Conservation (phyloP, 2,113 vertebrate species). For the Pica pica region DNA sequence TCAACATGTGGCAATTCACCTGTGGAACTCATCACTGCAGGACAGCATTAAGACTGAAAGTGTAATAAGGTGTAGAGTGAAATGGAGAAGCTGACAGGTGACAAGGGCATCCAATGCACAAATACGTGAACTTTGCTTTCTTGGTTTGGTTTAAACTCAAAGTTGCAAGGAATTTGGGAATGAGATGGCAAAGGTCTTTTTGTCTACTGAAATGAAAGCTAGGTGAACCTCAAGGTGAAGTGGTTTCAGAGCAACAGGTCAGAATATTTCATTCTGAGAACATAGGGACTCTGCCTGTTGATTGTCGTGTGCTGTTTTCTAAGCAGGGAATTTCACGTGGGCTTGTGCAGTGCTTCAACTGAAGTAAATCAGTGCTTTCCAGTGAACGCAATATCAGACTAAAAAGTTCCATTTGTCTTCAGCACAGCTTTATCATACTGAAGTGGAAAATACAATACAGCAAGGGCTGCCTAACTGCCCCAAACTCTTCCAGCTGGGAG, state of each 20-base stretch:
- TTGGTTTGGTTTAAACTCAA: not conserved
- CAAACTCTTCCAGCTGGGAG: not conserved
- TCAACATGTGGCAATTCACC: not conserved
- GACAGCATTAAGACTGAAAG: not conserved
- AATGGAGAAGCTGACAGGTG: not conserved
- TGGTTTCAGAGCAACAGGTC: not conserved
- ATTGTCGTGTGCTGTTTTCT: not conserved
- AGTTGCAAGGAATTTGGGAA: not conserved
- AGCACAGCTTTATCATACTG: not conserved
- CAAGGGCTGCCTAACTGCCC: not conserved
- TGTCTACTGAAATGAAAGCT: not conserved
- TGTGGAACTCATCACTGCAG: not conserved
- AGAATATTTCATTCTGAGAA: not conserved
- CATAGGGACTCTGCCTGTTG: rapidly evolving
- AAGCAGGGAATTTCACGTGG: not conserved
- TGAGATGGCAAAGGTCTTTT: not conserved
- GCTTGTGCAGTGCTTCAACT: not conserved
- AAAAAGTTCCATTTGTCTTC: not conserved
- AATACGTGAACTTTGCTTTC: not conserved
- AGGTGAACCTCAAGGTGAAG: not conserved
- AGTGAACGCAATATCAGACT: not conserved
- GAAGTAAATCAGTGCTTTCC: not conserved
- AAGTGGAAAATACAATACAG: not conserved
- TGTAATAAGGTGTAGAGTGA: not conserved
- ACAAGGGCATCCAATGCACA: not conserved